Percentiles rank a stretch among this genome's conserved stretches.
These are phyloP conservation scores for Aphelenchoides fujianensis DNA, from an alignment of 1,140 invertebrate genomes.

Conservation along the genomic window DNA sequence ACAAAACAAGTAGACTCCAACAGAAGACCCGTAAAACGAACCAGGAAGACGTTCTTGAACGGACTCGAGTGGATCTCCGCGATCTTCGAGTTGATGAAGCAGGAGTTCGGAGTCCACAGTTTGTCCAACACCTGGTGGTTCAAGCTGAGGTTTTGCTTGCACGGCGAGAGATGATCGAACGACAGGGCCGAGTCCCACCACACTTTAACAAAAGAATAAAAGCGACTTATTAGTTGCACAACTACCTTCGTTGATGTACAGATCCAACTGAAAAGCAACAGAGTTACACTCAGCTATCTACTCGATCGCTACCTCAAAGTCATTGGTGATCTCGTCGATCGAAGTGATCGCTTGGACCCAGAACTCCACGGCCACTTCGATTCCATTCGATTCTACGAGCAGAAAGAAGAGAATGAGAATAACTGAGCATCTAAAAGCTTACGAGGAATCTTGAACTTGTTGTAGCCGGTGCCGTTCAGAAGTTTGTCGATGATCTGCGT, in stretches of 20 bases:
- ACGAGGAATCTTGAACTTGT: slow-evolving; percentile 58
- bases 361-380: slow-evolving; percentile 57
- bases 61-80: slow-evolving; percentile 61
- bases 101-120: slow-evolving; percentile 60
- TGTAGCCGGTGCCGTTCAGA: slow-evolving; percentile 59
- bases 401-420: slow-evolving; percentile 30
- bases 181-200: slow-evolving; percentile 55
- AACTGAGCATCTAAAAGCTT: too few species aligned
- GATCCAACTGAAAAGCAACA: slow-evolving; percentile 61
- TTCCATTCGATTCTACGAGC: slow-evolving; percentile 56
- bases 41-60: slow-evolving; percentile 44
- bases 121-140: slow-evolving; percentile 55
- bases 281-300: slow-evolving; percentile 49
- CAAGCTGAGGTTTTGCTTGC: slow-evolving; percentile 60
- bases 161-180: slow-evolving; percentile 58
- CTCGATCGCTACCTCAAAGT: slow-evolving; percentile 56
- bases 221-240: too few species aligned
- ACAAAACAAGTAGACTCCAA: too few species aligned
- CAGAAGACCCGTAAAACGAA: too few species aligned
- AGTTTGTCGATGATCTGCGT: slow-evolving; percentile 57
- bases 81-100: slow-evolving; percentile 58
- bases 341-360: slow-evolving; percentile 62
- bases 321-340: slow-evolving; percentile 62
- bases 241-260: slow-evolving; percentile 62
- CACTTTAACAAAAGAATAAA: too few species aligned